These are phyloP conservation scores for Typhlichthys subterraneus DNA, from an alignment of 2,797 vertebrate genomes.

Conservation along the genomic window DNA sequence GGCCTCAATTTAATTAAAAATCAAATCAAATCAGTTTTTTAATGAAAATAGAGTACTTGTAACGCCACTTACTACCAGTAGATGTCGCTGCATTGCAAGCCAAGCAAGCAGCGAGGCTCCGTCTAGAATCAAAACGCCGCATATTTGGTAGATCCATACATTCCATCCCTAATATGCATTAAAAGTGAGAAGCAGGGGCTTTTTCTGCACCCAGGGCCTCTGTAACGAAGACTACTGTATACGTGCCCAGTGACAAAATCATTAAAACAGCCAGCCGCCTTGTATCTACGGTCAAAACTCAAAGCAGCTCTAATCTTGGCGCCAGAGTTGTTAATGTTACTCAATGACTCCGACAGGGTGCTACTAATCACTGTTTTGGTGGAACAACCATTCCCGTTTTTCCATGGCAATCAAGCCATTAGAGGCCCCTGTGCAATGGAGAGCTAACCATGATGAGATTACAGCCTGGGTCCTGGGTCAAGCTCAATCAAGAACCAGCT, in stretches of 20 bases:
- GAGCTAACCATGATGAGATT: slow-evolving; percentile 49
- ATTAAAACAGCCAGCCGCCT: slow-evolving; percentile 22
- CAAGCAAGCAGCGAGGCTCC: slow-evolving; percentile 7
- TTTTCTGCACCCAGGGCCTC: slow-evolving; percentile 16
- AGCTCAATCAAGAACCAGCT: slow-evolving; percentile 42
- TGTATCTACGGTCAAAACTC: slow-evolving; percentile 11
- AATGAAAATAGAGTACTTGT: slow-evolving; percentile 6
- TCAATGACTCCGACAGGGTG: slow-evolving; percentile 50
- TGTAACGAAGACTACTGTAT: background rate
- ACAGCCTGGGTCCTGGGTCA: slow-evolving; percentile 57
- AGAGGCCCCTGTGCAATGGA: slow-evolving; percentile 26
- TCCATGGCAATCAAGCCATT: slow-evolving; percentile 54
- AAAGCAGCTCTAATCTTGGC: slow-evolving; percentile 51
- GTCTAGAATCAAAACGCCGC: slow-evolving; percentile 9
- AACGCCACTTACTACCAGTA: slow-evolving; percentile 45
- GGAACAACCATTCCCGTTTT: slow-evolving; percentile 40
- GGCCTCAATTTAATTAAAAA: too few relatives aligned
- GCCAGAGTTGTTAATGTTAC: slow-evolving; percentile 46
- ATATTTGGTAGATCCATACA: slow-evolving; percentile 13
- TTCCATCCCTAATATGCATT: slow-evolving; percentile 22
- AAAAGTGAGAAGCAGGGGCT: slow-evolving; percentile 43
- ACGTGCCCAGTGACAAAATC: slow-evolving; percentile 12
- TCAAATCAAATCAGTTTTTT: too few relatives aligned
- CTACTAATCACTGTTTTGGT: slow-evolving; percentile 64
- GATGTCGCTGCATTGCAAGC: slow-evolving; percentile 57